These are phyloP conservation scores for Nothoprocta perdicaria DNA, from an alignment of 2,113 vertebrate species.

Conservation along the genomic window DNA sequence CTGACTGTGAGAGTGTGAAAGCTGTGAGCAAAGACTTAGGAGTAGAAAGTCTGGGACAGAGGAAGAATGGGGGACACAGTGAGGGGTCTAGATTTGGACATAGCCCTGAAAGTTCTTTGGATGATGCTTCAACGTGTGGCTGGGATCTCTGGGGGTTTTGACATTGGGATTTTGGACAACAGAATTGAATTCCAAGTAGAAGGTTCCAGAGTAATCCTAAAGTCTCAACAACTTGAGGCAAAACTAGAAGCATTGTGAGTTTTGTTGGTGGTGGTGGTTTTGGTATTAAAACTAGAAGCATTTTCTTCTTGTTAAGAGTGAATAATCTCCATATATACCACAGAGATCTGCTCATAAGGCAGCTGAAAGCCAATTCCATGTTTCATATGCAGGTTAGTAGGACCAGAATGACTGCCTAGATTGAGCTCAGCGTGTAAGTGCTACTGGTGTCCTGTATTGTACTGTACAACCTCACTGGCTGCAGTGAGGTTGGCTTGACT, in stretches of 20 bases:
- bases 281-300: background rate
- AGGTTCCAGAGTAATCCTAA: background rate
- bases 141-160: background rate
- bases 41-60: background rate
- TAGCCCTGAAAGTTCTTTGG: background rate
- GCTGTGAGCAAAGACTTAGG: background rate
- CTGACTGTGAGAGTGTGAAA: background rate
- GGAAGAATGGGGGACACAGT: fast-evolving
- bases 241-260: background rate
- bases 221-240: background rate
- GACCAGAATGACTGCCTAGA: background rate
- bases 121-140: background rate
- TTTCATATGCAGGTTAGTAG: background rate
- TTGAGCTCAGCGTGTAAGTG: background rate
- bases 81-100: background rate
- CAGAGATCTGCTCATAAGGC: background rate
- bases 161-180: background rate
- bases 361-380: background rate
- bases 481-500: background rate
- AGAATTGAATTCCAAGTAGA: background rate
- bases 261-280: too few species aligned
- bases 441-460: background rate
- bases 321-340: fast-evolving
- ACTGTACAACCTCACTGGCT: background rate
- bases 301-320: fast-evolving